Evolutionary conservation across 1,140 invertebrate species (phyloP).

Genomic region (Metopolophium dirhodum): DNA sequence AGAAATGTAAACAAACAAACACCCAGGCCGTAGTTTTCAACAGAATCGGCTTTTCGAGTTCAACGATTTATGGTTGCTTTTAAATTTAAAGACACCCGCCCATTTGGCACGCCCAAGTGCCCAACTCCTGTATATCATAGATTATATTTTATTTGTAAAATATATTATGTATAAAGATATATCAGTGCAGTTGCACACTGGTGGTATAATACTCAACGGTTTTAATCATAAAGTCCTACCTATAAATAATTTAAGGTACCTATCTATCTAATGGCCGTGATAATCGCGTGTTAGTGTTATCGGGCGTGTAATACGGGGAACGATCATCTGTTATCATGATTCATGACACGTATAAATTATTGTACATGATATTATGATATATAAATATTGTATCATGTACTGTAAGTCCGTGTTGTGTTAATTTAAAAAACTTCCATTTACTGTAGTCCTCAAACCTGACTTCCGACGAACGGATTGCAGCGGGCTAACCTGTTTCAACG

Average conservation of each 20-base stretch:
- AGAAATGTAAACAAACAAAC: neutral
- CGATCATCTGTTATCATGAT: neutral
- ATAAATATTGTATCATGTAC: neutral
- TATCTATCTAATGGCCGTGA: neutral
- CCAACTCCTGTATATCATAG: neutral
- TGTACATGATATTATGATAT: neutral
- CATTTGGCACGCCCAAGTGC: neutral
- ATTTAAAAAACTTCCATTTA: neutral
- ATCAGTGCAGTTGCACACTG: neutral
- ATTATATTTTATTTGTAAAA: neutral
- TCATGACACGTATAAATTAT: neutral
- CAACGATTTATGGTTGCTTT: neutral
- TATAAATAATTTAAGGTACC: conserved; percentile 13
- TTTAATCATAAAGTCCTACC: neutral
- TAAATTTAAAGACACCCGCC: neutral
- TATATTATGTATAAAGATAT: neutral
- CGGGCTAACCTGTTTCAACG: neutral
- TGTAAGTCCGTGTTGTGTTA: neutral
- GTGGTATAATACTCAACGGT: neutral
- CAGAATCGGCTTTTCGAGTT: neutral
- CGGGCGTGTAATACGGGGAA: neutral
- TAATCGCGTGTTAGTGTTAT: neutral
- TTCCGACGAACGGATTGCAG: neutral
- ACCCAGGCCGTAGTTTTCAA: neutral
- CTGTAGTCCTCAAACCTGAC: neutral